phyloP scores from a whole-genome alignment of 2,888 invertebrate genomes.

The Drosophila mimica region DNA sequence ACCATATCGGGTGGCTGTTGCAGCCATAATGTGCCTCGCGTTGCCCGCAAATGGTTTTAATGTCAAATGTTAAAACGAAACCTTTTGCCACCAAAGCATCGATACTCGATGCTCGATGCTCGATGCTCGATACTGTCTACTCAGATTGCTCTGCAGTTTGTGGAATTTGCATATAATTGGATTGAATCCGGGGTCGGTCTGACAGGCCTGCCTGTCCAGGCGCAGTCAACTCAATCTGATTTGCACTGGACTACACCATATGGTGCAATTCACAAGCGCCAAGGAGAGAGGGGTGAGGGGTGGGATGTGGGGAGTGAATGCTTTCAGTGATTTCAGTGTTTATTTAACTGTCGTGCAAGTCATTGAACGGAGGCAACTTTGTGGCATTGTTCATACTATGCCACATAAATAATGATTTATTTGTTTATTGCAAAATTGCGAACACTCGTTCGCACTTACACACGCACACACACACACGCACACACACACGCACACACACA shows the following conservation, averaged over 20 bases:
- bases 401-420: conserved; percentile 78
- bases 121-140: conserved; percentile 33
- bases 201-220: neutral
- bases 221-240: conserved; percentile 46
- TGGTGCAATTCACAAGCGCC: conserved; percentile 57
- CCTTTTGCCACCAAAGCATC: conserved; percentile 58
- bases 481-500: neutral
- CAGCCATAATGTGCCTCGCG: conserved; percentile 54
- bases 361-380: conserved; percentile 67
- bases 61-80: conserved; percentile 76
- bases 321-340: conserved; percentile 66
- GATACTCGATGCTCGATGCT: conserved; percentile 18
- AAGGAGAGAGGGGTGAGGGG: neutral
- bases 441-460: neutral
- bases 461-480: neutral
- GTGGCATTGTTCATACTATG: conserved; percentile 41
- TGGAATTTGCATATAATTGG: conserved; percentile 76
- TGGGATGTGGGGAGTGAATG: conserved; percentile 1
- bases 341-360: conserved; percentile 75
- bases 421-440: conserved; percentile 72
- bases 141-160: conserved; percentile 64
- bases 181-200: conserved; percentile 34
- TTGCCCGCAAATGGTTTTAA: conserved; percentile 73
- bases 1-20: conserved; percentile 70
- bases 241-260: conserved; percentile 60